Evolutionary conservation across 2,888 invertebrate genomes (phyloP).

Genomic region (Trichogramma dendrolimi): DNA sequence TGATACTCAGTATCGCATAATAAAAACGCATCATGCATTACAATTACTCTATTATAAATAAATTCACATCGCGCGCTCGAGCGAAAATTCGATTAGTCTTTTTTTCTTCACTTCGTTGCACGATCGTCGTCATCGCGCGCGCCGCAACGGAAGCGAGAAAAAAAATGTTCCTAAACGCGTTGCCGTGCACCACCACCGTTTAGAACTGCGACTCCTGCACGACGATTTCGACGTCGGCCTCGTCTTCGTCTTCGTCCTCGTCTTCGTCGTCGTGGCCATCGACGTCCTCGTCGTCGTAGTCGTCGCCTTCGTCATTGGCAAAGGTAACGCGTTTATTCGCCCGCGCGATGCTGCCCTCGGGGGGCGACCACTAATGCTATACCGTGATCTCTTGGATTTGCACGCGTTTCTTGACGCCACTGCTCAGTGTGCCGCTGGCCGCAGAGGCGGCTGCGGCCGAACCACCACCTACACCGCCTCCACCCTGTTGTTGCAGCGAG

Average conservation of each 20-base stretch:
- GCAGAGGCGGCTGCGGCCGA: slow-evolving; percentile 25
- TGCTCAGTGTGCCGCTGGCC: slow-evolving; percentile 33
- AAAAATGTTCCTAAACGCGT: too few species aligned
- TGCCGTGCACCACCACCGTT: background rate
- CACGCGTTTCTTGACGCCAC: slow-evolving; percentile 67
- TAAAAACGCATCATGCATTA: too few species aligned
- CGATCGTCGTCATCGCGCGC: too few species aligned
- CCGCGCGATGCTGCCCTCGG: slow-evolving; percentile 44
- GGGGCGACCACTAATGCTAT: slow-evolving; percentile 57
- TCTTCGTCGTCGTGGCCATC: slow-evolving; percentile 33
- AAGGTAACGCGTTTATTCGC: slow-evolving; percentile 47
- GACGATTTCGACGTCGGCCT: slow-evolving; percentile 32
- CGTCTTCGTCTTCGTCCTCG: slow-evolving; percentile 33
- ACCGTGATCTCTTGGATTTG: slow-evolving; percentile 79
- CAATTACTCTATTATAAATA: too few species aligned
- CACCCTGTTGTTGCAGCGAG: background rate
- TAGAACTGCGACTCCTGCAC: slow-evolving; percentile 37
- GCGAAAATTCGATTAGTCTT: too few species aligned
- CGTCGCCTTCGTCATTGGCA: slow-evolving; percentile 26
- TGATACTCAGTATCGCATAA: too few species aligned
- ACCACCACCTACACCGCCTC: too few species aligned
- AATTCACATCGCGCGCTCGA: too few species aligned
- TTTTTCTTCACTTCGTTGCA: too few species aligned
- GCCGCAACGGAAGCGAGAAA: too few species aligned
- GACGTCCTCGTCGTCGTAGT: too few species aligned